Evolutionary conservation across 2,797 vertebrate species (phyloP).

Genomic region (Decapterus maruadsi): DNA sequence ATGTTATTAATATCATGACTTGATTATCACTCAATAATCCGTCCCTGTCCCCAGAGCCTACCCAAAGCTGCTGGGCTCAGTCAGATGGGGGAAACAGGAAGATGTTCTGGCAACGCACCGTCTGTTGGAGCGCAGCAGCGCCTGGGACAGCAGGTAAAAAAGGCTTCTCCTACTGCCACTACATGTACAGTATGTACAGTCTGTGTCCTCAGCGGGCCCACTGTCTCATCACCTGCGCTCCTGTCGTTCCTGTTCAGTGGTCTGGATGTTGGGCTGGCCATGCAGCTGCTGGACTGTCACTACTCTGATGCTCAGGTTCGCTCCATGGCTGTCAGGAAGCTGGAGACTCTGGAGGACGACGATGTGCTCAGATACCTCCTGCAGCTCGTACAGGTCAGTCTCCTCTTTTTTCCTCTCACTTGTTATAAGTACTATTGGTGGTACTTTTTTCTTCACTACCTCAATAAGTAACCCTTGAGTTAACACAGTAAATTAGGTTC

Average conservation of each 20-base stretch:
- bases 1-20: too few species aligned
- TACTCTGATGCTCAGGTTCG: constrained; percentile 96
- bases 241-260: constrained; percentile 66
- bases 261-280: constrained; percentile 95
- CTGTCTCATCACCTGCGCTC: background rate
- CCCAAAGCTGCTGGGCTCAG: constrained; percentile 96
- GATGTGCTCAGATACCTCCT: constrained; percentile 96
- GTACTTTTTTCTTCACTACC: too few species aligned
- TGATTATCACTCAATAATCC: background rate
- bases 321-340: constrained; percentile 95
- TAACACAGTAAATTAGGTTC: too few species aligned
- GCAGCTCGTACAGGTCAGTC: constrained; percentile 94
- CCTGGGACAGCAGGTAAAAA: constrained; percentile 90
- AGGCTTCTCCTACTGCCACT: background rate
- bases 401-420: background rate
- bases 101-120: constrained; percentile 92
- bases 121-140: constrained; percentile 90
- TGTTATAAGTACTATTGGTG: too few species aligned
- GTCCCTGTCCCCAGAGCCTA: constrained; percentile 85
- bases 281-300: constrained; percentile 98
- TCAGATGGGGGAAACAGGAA: constrained; percentile 96
- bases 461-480: background rate
- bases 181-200: fast-evolving
- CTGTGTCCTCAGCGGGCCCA: background rate
- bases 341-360: constrained; percentile 95